phyloP scores from a whole-genome alignment of 2,113 vertebrate genomes.

The Leuciscus idus region DNA sequence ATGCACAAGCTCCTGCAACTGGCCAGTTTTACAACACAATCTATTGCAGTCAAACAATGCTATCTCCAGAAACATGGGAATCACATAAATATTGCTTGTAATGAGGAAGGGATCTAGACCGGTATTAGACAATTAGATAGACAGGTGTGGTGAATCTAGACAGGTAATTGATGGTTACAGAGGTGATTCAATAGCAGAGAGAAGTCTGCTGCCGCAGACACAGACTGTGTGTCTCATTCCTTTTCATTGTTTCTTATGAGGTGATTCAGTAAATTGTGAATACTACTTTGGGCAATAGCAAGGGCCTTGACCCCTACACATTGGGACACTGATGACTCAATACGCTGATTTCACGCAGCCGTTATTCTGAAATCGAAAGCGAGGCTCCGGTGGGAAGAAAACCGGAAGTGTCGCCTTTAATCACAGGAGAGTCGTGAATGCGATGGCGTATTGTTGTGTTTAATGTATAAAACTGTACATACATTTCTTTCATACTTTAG shows the following conservation, averaged over 20 bases:
- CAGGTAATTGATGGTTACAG: slow-evolving; percentile 45
- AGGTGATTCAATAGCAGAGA: slow-evolving; percentile 59
- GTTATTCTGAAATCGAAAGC: too few species aligned
- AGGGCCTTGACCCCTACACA: background rate
- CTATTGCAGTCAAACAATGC: background rate
- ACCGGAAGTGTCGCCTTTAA: too few species aligned
- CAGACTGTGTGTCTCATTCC: background rate
- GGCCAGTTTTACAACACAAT: background rate
- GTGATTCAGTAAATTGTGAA: background rate
- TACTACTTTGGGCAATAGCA: background rate
- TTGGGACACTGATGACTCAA: background rate
- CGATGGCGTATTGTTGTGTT: too few species aligned
- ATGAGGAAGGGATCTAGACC: slow-evolving; percentile 41
- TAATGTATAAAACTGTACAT: too few species aligned
- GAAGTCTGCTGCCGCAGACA: slow-evolving; percentile 4
- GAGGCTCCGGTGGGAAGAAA: too few species aligned
- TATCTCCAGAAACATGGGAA: background rate
- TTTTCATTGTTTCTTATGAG: background rate
- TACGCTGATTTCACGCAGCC: too few species aligned
- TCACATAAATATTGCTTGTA: slow-evolving; percentile 24
- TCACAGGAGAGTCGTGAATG: too few species aligned
- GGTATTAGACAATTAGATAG: slow-evolving; percentile 17
- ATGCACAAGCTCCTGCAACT: background rate
- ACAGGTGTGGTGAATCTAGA: slow-evolving; percentile 30
- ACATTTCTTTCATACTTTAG: too few species aligned